phyloP scores from a whole-genome alignment of 2,113 vertebrate species.

The Amblyornis subalaris region DNA sequence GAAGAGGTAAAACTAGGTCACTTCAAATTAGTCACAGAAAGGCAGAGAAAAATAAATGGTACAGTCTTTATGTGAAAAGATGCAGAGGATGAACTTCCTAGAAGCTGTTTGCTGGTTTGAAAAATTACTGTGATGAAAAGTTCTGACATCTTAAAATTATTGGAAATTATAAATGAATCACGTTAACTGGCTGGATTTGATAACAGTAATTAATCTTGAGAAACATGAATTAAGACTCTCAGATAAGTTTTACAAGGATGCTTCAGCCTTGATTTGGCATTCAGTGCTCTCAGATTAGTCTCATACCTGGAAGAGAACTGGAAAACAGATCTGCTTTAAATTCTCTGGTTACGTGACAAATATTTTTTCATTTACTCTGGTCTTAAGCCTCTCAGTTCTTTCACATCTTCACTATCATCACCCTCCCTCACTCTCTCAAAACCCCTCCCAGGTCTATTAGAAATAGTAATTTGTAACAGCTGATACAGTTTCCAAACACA shows the following conservation, averaged over 20 bases:
- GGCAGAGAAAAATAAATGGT: not conserved
- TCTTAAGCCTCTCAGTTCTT: not conserved
- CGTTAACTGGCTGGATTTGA: not conserved
- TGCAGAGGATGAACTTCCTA: not conserved
- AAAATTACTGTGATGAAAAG: not conserved
- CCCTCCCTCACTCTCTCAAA: accelerated
- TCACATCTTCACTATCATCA: not conserved
- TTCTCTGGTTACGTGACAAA: not conserved
- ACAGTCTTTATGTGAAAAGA: not conserved
- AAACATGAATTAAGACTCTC: not conserved
- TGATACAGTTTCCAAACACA: not conserved
- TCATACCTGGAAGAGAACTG: not conserved
- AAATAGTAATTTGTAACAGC: not conserved
- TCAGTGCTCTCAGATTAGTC: not conserved
- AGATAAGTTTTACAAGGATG: not conserved
- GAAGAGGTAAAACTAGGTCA: not conserved
- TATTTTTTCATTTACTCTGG: not conserved
- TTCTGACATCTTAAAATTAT: not conserved
- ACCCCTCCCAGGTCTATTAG: not conserved
- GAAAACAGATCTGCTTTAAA: not conserved
- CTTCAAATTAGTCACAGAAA: not conserved
- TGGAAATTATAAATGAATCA: not conserved
- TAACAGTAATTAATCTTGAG: not conserved
- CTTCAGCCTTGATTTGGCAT: not conserved
- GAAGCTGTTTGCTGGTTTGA: not conserved